Evolutionary conservation across 2,888 invertebrate species (phyloP), one percentile per base, ranked within the genome.

Genomic region (Thymelicus lineola): DNA sequence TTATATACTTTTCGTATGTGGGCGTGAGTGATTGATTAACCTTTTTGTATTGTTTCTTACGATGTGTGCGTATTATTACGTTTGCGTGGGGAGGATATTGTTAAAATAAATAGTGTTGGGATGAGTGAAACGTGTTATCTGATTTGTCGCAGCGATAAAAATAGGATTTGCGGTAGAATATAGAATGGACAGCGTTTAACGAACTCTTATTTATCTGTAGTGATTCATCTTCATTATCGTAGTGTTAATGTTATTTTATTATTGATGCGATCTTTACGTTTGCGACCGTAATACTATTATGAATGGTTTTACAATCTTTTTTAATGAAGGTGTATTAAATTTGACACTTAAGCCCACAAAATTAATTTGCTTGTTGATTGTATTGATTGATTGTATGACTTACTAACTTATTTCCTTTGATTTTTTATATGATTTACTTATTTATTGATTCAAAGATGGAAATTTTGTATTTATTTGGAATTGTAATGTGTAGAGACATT

Each of bases 1-100:
- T 72, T 78, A 55, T 78, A 75, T 77, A 72, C 72, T 70, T 36
- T 60, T 67, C 77, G 80, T 81, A 80, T 83, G 72, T 71, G 71
- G 62, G 81, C 72, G 82, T 77, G 79, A 72, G 80, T 72, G 74
- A 71, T 71, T 66, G 70, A 66, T 75, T 66, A 64, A 55, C 61
- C 71, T 70, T 70, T 74, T 73, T 74, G 69, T 77, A 72, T 73
- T 75, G 71, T 77, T 72, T 76, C 74, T 75, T 77, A 45, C 72
- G 67, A 70, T 75, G 74, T 76, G 75, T 76, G 73, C 68, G 76
- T 75, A 77, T 73, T 76, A 75, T 79, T 57, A 57, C 75, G 78
- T 78, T 75, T 69, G 65, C 59, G 71, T 69, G 65, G 74, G 60
- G 53, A 63, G 71, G 68, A 68, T 48, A 69, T 48, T 66, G 53